Percentiles rank a stretch among this genome's conserved stretches.
Conservation (phyloP, 2,113 vertebrate species). For the Dunckerocampus dactyliophorus region DNA sequence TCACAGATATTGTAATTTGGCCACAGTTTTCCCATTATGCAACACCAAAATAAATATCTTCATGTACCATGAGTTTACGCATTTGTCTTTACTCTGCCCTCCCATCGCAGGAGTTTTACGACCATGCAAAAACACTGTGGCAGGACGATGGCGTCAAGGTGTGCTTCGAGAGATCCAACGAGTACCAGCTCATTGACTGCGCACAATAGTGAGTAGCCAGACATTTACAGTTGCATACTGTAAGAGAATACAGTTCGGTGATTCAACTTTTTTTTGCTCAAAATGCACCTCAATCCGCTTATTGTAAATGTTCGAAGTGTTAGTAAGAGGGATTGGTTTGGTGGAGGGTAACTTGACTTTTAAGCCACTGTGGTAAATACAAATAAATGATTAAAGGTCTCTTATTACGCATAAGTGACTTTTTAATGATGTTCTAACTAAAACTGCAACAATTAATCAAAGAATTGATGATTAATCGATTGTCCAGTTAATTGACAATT, state of each 20-base stretch:
- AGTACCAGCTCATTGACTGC: slow-evolving; percentile 97
- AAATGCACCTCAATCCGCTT: not conserved
- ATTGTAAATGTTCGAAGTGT: too few relatives aligned
- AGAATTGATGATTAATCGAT: too few relatives aligned
- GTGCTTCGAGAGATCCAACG: slow-evolving; percentile 96
- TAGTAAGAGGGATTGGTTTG: not conserved
- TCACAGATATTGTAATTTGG: not conserved
- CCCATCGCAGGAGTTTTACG: slow-evolving; percentile 87
- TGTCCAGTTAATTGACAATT: too few relatives aligned
- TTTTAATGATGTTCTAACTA: too few relatives aligned
- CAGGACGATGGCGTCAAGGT: slow-evolving; percentile 92
- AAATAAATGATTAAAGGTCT: not conserved
- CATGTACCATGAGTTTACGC: not conserved
- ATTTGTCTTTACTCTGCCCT: slow-evolving; percentile 3
- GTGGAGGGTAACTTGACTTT: not conserved
- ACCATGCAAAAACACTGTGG: slow-evolving; percentile 94
- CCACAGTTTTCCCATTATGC: not conserved
- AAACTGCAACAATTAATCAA: too few relatives aligned
- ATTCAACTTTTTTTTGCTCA: not conserved
- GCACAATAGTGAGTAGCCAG: slow-evolving; percentile 92
- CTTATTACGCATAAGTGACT: not conserved
- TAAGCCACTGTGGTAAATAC: not conserved
- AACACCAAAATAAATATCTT: not conserved
- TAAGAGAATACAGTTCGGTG: not conserved
- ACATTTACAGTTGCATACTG: not conserved